Evolutionary conservation across 2,888 invertebrate genomes (phyloP).

Genomic region (Hipparchia sbordonii): DNA sequence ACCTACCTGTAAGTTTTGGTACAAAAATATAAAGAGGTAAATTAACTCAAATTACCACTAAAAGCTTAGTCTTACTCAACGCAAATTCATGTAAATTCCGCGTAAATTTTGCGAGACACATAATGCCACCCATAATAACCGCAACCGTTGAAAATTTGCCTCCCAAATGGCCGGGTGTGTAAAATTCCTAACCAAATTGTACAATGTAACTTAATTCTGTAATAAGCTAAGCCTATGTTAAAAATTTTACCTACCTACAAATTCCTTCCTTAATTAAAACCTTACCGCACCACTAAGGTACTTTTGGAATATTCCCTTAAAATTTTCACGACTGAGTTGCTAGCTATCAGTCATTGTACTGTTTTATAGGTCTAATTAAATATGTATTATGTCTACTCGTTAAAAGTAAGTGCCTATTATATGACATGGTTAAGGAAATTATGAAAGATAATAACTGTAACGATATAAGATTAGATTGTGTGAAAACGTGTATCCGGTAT

Average conservation of each 20-base stretch:
- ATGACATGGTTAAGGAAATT: too few species aligned
- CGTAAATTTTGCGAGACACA: slow-evolving; percentile 25
- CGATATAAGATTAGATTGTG: too few species aligned
- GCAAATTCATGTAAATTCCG: slow-evolving; percentile 25
- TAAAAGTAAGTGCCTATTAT: too few species aligned
- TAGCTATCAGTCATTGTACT: too few species aligned
- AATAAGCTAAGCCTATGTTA: neutral
- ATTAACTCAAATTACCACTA: neutral
- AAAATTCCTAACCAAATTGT: slow-evolving; percentile 23
- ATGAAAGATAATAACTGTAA: too few species aligned
- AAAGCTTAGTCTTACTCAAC: neutral
- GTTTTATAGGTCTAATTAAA: too few species aligned
- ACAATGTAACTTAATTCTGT: slow-evolving; percentile 12
- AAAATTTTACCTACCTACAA: neutral
- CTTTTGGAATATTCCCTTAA: too few species aligned
- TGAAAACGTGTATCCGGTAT: too few species aligned
- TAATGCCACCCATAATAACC: slow-evolving; percentile 27
- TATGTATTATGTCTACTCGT: too few species aligned
- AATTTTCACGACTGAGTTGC: too few species aligned
- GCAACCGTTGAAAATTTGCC: slow-evolving; percentile 27
- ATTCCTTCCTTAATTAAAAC: neutral
- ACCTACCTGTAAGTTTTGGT: neutral
- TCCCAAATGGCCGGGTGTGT: slow-evolving; percentile 23
- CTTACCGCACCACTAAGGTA: too few species aligned
- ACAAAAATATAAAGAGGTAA: neutral